Evolutionary conservation across 2,888 invertebrate genomes (phyloP).

Genomic region (Caenorhabditis uteleia): DNA sequence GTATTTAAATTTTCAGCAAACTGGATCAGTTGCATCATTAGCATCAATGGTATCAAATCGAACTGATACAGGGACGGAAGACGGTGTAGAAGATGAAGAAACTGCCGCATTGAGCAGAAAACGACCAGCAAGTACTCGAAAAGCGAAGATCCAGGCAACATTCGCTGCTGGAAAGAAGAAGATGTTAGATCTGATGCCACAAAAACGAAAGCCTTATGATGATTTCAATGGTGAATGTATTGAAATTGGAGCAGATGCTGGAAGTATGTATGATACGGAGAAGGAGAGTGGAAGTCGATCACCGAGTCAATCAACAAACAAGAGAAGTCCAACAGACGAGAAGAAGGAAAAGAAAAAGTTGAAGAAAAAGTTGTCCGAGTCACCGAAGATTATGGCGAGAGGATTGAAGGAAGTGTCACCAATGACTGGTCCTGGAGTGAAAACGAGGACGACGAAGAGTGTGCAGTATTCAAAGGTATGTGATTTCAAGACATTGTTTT

Average conservation of each 20-base stretch:
- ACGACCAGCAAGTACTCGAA: conserved; percentile 27
- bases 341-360: conserved; percentile 42
- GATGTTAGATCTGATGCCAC: conserved; percentile 46
- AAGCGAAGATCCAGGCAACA: conserved; percentile 39
- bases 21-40: conserved; percentile 41
- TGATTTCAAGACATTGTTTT: background rate
- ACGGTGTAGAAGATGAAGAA: conserved; percentile 25
- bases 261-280: conserved; percentile 10
- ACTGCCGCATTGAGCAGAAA: conserved; percentile 17
- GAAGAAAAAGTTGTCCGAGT: conserved; percentile 36
- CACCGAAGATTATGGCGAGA: conserved; percentile 9
- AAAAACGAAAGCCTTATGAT: conserved; percentile 21
- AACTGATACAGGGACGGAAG: conserved; percentile 39
- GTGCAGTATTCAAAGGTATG: conserved; percentile 33
- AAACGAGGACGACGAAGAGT: conserved; percentile 36
- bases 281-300: background rate
- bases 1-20: conserved; percentile 19
- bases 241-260: conserved; percentile 32
- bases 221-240: conserved; percentile 33
- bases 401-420: conserved; percentile 18
- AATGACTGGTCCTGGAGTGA: no score
- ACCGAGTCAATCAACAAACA: conserved; percentile 12
- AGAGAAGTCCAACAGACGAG: conserved; percentile 41
- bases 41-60: conserved; percentile 33
- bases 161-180: conserved; percentile 49